phyloP scores from a whole-genome alignment of 2,797 vertebrate species.

The Scomberomorus guttatus region DNA sequence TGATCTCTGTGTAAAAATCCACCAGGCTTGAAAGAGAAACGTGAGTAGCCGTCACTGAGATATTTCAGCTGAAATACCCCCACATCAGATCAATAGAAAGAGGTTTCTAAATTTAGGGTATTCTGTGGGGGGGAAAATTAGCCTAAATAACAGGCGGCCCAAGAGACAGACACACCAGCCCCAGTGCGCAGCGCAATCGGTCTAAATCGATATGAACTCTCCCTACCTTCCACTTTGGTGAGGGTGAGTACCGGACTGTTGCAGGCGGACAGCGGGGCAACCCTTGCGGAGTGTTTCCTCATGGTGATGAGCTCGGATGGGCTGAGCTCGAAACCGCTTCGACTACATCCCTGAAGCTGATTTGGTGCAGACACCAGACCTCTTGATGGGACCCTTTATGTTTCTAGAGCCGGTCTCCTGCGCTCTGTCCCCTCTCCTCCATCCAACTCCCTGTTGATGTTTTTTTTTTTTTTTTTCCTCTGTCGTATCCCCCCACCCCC shows the following conservation, averaged over 20 bases:
- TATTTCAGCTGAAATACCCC: neutral
- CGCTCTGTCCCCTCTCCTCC: slow-evolving; percentile 63
- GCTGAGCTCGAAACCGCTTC: slow-evolving; percentile 88
- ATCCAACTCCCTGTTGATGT: slow-evolving; percentile 55
- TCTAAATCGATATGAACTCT: slow-evolving; percentile 9
- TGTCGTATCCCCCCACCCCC: slow-evolving; percentile 39
- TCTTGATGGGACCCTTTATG: slow-evolving; percentile 67
- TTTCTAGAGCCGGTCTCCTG: slow-evolving; percentile 61
- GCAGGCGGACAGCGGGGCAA: slow-evolving; percentile 96
- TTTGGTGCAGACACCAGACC: slow-evolving; percentile 82
- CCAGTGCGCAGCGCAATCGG: slow-evolving; percentile 7
- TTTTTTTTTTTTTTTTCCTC: slow-evolving; percentile 22
- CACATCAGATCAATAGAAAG: neutral
- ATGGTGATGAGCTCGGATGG: slow-evolving; percentile 91
- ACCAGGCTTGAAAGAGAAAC: neutral
- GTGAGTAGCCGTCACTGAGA: neutral
- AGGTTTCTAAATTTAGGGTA: slow-evolving; percentile 15
- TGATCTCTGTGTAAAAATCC: slow-evolving; percentile 20
- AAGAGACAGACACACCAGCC: neutral
- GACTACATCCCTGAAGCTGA: slow-evolving; percentile 93
- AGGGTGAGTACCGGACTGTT: slow-evolving; percentile 97
- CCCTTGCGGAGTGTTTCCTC: slow-evolving; percentile 98
- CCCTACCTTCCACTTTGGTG: slow-evolving; percentile 97
- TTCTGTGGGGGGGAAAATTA: neutral
- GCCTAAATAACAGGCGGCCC: neutral